phyloP scores from a whole-genome alignment of 2,797 vertebrate species.

The Myotis myotis region DNA sequence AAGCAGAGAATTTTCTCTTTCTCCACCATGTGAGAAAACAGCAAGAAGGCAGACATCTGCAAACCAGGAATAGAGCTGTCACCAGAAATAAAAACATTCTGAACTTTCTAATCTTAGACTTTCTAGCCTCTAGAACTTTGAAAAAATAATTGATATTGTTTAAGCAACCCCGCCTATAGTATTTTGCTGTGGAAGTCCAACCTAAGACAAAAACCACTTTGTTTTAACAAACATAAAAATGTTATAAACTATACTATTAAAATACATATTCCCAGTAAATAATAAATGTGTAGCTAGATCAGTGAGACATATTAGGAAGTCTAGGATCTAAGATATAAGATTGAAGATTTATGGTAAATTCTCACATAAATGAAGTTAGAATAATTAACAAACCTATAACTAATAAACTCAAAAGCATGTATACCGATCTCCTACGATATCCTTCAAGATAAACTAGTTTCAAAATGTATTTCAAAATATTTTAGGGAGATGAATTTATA shows the following conservation, averaged over 20 bases:
- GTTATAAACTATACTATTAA: not conserved
- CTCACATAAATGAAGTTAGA: not conserved
- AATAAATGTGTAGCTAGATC: not conserved
- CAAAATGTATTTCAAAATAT: not conserved
- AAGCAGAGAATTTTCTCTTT: not conserved
- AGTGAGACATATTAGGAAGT: not conserved
- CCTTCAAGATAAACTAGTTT: not conserved
- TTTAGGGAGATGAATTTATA: conserved; percentile 20
- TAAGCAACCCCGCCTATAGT: not conserved
- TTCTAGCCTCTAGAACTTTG: not conserved
- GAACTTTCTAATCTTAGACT: not conserved
- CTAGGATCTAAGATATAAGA: not conserved
- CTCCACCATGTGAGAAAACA: not conserved
- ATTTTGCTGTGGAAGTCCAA: not conserved
- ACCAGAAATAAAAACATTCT: not conserved
- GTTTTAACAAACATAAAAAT: not conserved
- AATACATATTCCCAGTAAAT: not conserved
- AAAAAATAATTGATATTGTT: not conserved
- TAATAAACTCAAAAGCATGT: not conserved
- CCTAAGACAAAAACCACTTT: not conserved
- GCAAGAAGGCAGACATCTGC: not conserved
- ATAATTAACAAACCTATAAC: not conserved
- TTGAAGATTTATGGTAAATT: not conserved
- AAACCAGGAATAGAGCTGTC: not conserved
- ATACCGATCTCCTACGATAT: not conserved